phyloP scores from a whole-genome alignment of 2,113 vertebrate genomes.

The Hassar affinis region DNA sequence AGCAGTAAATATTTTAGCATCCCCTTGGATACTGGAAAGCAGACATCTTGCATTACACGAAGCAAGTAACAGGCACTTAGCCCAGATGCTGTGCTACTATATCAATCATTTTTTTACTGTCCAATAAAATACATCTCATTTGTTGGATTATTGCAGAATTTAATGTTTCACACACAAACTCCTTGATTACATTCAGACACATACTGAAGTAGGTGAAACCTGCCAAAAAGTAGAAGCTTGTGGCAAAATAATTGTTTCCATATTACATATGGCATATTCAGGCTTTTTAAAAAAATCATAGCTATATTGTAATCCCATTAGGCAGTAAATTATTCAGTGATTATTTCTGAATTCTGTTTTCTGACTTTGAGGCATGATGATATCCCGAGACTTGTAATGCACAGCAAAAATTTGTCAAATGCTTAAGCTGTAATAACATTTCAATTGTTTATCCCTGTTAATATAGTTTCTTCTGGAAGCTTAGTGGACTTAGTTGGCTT shows the following conservation, averaged over 20 bases:
- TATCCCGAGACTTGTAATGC: conserved; percentile 15
- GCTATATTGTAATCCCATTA: background rate
- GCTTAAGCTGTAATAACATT: conserved; percentile 25
- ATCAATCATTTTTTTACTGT: conserved; percentile 4
- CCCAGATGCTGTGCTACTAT: conserved; percentile 57
- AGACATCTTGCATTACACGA: conserved; percentile 41
- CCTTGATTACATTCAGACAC: conserved; percentile 41
- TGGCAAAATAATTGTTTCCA: conserved; percentile 72
- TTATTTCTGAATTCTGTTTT: conserved; percentile 8
- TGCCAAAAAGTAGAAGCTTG: conserved; percentile 62
- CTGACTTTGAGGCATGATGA: background rate
- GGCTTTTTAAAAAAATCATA: conserved; percentile 48
- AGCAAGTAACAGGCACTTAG: conserved; percentile 63
- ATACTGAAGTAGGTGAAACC: conserved; percentile 41
- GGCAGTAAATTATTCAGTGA: background rate
- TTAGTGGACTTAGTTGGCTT: background rate
- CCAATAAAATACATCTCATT: background rate
- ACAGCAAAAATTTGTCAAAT: background rate
- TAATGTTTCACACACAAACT: conserved; percentile 42
- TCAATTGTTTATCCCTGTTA: conserved; percentile 26
- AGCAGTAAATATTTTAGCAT: background rate
- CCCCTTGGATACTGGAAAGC: background rate
- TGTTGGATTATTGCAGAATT: background rate
- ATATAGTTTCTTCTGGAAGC: background rate
- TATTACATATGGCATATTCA: conserved; percentile 58